These are phyloP conservation scores for Acrossocheilus fasciatus DNA, from an alignment of 2,797 vertebrate genomes.

Conservation along the genomic window DNA sequence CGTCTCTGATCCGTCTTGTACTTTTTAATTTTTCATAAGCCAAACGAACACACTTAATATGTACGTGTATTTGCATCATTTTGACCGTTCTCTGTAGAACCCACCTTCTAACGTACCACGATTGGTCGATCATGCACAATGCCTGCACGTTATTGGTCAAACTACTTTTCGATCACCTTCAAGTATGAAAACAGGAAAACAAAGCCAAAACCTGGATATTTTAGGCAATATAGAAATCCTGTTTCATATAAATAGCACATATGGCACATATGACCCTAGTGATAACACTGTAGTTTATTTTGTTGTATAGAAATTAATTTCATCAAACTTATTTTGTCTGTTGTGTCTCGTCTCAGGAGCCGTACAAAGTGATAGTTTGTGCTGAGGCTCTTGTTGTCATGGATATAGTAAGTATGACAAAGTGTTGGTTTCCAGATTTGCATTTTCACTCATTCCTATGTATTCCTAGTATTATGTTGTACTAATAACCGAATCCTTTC, in stretches of 20 bases:
- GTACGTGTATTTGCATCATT: too few relatives aligned
- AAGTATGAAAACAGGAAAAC: too few relatives aligned
- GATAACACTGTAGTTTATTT: not conserved
- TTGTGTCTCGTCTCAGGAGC: slow-evolving; percentile 79
- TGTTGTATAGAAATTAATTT: not conserved
- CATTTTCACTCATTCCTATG: not conserved
- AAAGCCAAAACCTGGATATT: too few relatives aligned
- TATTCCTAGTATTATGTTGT: not conserved
- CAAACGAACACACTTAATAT: too few relatives aligned
- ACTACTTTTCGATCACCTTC: too few relatives aligned
- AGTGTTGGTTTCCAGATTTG: not conserved
- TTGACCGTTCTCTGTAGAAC: too few relatives aligned
- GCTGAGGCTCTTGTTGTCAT: slow-evolving; percentile 94
- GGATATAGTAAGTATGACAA: slow-evolving; percentile 88
- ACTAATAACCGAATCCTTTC: slow-evolving; percentile 46
- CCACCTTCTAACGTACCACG: too few relatives aligned
- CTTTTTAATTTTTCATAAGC: not conserved
- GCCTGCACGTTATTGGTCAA: too few relatives aligned
- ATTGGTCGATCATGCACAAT: too few relatives aligned
- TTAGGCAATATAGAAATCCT: too few relatives aligned
- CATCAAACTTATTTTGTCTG: not conserved
- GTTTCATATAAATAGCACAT: too few relatives aligned
- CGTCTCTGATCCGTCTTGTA: not conserved
- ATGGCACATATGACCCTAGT: too few relatives aligned
- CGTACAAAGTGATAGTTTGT: slow-evolving; percentile 91